Base-by-base conservation (phyloP, 2,888 invertebrate genomes). In the Apamea crenata region DNA sequence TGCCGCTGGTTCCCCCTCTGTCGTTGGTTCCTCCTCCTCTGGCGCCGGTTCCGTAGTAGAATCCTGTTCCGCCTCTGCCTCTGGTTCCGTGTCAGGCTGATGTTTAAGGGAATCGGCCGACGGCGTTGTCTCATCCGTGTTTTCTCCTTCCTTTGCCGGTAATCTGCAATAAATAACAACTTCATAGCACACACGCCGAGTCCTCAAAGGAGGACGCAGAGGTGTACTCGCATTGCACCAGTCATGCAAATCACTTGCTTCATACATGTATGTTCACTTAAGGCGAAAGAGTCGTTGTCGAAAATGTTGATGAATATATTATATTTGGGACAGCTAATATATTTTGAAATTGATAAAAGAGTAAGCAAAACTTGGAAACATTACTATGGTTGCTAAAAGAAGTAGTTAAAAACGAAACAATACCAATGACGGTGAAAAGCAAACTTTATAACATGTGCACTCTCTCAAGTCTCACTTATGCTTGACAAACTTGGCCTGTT, bases 101-200 rank as follows among this genome's bases (percentile, higher is more conserved):
- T 50, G 5, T 18, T 2, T n/a, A n/a, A 8, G 21, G 21, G n/a
- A 21, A 1, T 14, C 2, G 6, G 71, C 2, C 21, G 21, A 0
- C 0, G 14, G 8, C 21, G 4, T 25, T 8, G n/a, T n/a, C 7
- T 18, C 12, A 2, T 16, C 25, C 36, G 16, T n/a, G 8, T 10
- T 0, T n/a, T 40, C n/a, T 47, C 1, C 21, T 7, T 21, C 32
- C 6, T 56, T 12, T 10, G 6, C 0, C 36, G 36, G 1, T 10
- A 5, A 18, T n/a, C 71, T 71, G 36, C 21, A 71, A 61, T 40
- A 40, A n/a, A 61, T 71, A 70, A 70, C 16, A 56, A 36, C 7
- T 56, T 56, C 12, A 71, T n/a, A 36, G 25, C 6, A 56, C 18
- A 56, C 16, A 6, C 25, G 32, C 29, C 29, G 21, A 21, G 21